These are phyloP conservation scores for Carapus acus DNA, from an alignment of 2,797 vertebrate species.

Conservation along the genomic window DNA sequence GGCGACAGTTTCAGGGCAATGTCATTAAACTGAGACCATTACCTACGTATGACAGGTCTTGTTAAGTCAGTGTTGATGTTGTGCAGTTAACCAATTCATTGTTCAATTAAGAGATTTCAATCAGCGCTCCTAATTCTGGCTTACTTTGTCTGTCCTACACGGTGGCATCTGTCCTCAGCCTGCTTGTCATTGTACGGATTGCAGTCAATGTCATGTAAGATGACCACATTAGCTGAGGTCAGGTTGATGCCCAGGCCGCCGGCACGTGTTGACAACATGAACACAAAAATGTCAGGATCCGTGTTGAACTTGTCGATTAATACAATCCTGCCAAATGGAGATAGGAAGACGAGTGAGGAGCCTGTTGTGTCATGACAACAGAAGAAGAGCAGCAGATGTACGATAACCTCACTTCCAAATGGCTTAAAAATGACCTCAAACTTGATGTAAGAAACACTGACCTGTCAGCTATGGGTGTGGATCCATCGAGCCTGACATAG, in stretches of 20 bases:
- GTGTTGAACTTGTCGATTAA: slow-evolving; percentile 94
- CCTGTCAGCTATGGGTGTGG: slow-evolving; percentile 91
- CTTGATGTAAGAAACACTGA: slow-evolving; percentile 41
- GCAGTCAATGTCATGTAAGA: slow-evolving; percentile 95
- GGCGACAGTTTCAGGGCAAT: not conserved
- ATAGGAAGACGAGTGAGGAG: not conserved
- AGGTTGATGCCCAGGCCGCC: slow-evolving; percentile 96
- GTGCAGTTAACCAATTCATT: not conserved
- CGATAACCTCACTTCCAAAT: no score
- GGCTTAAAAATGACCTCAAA: no score
- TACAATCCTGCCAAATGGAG: slow-evolving; percentile 77
- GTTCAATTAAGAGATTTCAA: no score
- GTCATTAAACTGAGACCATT: no score
- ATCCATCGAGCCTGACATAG: slow-evolving; percentile 89
- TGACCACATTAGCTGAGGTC: slow-evolving; percentile 91
- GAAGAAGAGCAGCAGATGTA: not conserved
- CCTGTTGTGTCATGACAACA: not conserved
- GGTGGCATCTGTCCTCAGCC: slow-evolving; percentile 94
- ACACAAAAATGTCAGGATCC: slow-evolving; percentile 88
- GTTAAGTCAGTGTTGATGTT: not conserved
- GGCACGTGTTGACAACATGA: slow-evolving; percentile 92
- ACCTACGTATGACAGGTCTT: no score
- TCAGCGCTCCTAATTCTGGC: slow-evolving; percentile 26
- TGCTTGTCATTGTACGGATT: slow-evolving; percentile 99
- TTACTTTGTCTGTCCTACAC: slow-evolving; percentile 92